A percentile compares a stretch with the other conserved stretches of the same genome.
phyloP scores from a whole-genome alignment of 2,888 invertebrate genomes.

The Calephelis perditalis region DNA sequence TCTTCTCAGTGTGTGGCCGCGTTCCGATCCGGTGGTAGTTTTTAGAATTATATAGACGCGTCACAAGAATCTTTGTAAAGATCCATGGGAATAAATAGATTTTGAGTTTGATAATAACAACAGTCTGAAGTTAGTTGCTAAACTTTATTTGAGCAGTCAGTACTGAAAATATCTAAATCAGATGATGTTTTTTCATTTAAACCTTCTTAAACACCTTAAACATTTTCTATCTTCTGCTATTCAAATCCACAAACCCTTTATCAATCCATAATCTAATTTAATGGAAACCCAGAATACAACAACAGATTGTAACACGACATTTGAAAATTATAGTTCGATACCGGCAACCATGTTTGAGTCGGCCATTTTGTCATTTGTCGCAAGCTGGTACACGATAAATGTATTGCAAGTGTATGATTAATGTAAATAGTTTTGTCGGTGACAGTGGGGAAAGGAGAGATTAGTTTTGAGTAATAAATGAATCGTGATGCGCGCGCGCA shows the following conservation, averaged over 20 bases:
- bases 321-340: slow-evolving; percentile 11
- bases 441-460: slow-evolving; percentile 24
- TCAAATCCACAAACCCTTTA: neutral
- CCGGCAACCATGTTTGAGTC: slow-evolving; percentile 12
- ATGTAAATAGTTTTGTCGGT: slow-evolving; percentile 27
- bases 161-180: too few relatives aligned
- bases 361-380: slow-evolving; percentile 22
- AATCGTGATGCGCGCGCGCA: slow-evolving; percentile 22
- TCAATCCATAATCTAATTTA: slow-evolving; percentile 8
- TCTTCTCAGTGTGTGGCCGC: too few relatives aligned
- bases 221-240: too few relatives aligned
- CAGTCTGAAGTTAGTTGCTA: too few relatives aligned
- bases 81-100: too few relatives aligned
- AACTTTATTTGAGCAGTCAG: too few relatives aligned
- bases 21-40: too few relatives aligned
- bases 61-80: too few relatives aligned
- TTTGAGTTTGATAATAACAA: too few relatives aligned
- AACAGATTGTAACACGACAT: slow-evolving; percentile 10
- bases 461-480: slow-evolving; percentile 20
- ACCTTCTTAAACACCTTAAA: too few relatives aligned
- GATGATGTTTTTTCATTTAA: too few relatives aligned
- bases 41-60: too few relatives aligned
- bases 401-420: slow-evolving; percentile 24
- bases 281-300: slow-evolving; percentile 8
- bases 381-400: slow-evolving; percentile 24